Conservation (phyloP, 2,113 vertebrate species). For the Dasyornis broadbenti region DNA sequence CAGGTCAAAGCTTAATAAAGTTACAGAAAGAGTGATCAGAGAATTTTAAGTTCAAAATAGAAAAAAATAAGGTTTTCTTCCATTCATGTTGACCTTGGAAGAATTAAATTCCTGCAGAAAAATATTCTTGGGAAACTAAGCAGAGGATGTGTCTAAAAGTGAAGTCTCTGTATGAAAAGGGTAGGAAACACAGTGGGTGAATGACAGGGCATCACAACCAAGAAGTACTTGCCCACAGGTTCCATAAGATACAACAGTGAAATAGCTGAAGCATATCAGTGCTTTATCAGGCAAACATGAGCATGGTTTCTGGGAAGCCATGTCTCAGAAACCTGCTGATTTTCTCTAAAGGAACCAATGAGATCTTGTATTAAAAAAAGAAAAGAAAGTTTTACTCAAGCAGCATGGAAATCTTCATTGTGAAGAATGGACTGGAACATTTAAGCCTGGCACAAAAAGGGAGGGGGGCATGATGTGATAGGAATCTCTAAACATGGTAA, state of each 20-base stretch:
- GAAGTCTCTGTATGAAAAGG: background rate
- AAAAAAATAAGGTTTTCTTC: background rate
- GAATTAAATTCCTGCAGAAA: background rate
- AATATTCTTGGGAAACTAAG: background rate
- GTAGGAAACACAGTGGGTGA: background rate
- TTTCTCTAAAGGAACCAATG: background rate
- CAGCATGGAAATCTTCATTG: background rate
- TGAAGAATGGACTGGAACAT: background rate
- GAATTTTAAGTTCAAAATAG: background rate
- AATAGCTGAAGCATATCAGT: background rate
- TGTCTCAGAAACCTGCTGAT: background rate
- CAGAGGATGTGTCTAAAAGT: background rate
- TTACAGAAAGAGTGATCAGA: background rate
- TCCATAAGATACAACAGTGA: background rate
- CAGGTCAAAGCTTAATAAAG: background rate
- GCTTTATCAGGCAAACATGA: background rate
- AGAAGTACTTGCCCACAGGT: background rate
- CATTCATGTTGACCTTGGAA: background rate
- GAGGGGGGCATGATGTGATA: rapidly evolving
- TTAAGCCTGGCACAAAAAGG: background rate
- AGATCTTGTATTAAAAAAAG: background rate
- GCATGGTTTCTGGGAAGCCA: background rate
- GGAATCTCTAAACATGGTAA: background rate
- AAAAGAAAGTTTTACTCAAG: background rate
- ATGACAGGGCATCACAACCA: background rate